Evolutionary conservation across 2,113 vertebrate genomes (phyloP).

Genomic region (Struthio camelus): DNA sequence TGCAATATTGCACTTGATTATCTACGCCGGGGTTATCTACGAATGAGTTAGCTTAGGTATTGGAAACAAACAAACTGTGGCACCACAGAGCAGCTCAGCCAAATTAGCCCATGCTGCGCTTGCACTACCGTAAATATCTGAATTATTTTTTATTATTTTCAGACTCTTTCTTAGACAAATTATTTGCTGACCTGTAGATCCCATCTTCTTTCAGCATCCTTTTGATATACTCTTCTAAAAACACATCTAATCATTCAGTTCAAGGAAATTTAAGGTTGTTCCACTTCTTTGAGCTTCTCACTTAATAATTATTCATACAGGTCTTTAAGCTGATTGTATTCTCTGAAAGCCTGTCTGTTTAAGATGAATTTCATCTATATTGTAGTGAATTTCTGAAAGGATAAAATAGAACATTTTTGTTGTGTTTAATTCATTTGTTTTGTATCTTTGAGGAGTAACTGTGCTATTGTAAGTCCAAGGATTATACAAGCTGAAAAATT

Average conservation of each 20-base stretch:
- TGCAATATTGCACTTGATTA: background rate
- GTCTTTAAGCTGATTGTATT: constrained; percentile 43
- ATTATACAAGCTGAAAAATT: background rate
- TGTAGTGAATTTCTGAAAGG: constrained; percentile 58
- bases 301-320: constrained; percentile 5
- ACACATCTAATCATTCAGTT: background rate
- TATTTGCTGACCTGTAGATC: background rate
- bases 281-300: background rate
- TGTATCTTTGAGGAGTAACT: constrained; percentile 16
- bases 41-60: background rate
- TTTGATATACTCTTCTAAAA: background rate
- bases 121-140: background rate
- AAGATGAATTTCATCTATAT: constrained; percentile 32
- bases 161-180: background rate
- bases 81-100: background rate
- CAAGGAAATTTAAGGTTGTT: background rate
- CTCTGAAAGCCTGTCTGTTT: background rate
- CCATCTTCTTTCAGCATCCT: background rate
- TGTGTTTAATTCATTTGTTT: constrained; percentile 51
- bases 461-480: background rate
- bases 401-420: constrained; percentile 22
- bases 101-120: background rate
- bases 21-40: background rate
- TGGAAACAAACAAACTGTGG: background rate
- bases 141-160: background rate